These are phyloP conservation scores for Pollimyrus isidori DNA, from an alignment of 2,113 vertebrate genomes.

Conservation along the genomic window DNA sequence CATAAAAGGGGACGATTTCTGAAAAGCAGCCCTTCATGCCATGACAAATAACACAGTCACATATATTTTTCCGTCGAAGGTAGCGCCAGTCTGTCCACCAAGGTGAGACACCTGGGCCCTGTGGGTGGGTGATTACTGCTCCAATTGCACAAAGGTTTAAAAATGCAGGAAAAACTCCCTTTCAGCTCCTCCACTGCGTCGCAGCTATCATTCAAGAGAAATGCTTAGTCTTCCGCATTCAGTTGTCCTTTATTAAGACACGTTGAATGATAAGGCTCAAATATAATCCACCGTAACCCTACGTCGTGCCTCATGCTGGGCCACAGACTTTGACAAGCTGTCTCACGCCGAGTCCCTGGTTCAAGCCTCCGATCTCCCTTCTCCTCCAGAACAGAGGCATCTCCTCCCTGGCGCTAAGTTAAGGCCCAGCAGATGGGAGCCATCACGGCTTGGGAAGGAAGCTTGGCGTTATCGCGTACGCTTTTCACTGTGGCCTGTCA, in stretches of 20 bases:
- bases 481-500: not conserved
- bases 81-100: constrained; percentile 23
- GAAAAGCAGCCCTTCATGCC: constrained; percentile 47
- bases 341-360: not conserved
- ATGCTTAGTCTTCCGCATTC: not conserved
- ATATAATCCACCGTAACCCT: not conserved
- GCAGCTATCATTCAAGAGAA: not conserved
- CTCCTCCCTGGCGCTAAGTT: constrained; percentile 1
- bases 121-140: not conserved
- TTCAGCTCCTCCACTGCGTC: not conserved
- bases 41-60: constrained; percentile 53
- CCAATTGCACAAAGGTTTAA: not conserved
- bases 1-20: constrained; percentile 49
- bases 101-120: constrained; percentile 26
- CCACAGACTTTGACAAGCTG: not conserved
- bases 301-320: not conserved
- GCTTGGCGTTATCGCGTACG: not conserved
- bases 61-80: constrained; percentile 47
- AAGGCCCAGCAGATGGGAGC: not conserved
- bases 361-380: not conserved
- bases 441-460: not conserved
- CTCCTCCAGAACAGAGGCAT: not conserved
- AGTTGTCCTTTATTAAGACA: not conserved
- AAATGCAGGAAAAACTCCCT: not conserved
- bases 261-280: not conserved